Base-by-base conservation (phyloP, 2,888 invertebrate species). In the Scaptodrosophila latifasciaeformis region DNA sequence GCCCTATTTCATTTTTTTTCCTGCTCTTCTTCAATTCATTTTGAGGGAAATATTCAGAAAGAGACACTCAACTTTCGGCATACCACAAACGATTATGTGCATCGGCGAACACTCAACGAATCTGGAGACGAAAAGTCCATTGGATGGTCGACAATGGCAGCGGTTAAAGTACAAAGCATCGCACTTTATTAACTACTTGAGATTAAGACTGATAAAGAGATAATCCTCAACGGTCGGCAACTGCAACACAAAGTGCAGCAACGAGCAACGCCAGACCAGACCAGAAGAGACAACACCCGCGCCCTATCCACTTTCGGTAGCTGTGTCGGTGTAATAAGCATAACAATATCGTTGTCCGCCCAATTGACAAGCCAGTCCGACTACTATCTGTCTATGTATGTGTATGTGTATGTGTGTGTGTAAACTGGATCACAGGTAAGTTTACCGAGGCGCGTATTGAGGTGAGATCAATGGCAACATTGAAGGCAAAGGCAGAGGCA, bases 101-200 rank as follows among this genome's bases (percentile, higher is more conserved):
- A 64, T 78, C 72, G 70, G 60, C 65, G 70, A 69, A 72, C 81
- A 65, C 64, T 53, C 69, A 67, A 66, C 68, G 66, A 62, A 61
- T 49, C 56, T 53, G 58, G 52, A 44, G 59, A 58, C 21, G 21
- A 53, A 48, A 48, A 47, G 56, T 48, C 46, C 46, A n/a, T n/a
- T n/a, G 48, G 42, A 50, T 19, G 37, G 27, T 40, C 31, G 66
- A 81, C 78, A 83, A 81, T 71, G 62, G 61, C 51, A 67, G 74
- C 83, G 83, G 83, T 67, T 65, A 64, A 70, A 82, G 74, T 74
- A 84, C 84, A 83, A 83, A 83, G 79, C 75, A 74, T 77, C 69
- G 82, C 83, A 83, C 84, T 84, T 83, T 84, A 83, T 84, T 83
- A 84, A 83, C 82, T 84, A 83, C 84, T 83, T 83, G 84, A 83